Evolutionary conservation across 2,797 vertebrate genomes (phyloP), one percentile per base, ranked within the genome.

Genomic region (Argya squamiceps): DNA sequence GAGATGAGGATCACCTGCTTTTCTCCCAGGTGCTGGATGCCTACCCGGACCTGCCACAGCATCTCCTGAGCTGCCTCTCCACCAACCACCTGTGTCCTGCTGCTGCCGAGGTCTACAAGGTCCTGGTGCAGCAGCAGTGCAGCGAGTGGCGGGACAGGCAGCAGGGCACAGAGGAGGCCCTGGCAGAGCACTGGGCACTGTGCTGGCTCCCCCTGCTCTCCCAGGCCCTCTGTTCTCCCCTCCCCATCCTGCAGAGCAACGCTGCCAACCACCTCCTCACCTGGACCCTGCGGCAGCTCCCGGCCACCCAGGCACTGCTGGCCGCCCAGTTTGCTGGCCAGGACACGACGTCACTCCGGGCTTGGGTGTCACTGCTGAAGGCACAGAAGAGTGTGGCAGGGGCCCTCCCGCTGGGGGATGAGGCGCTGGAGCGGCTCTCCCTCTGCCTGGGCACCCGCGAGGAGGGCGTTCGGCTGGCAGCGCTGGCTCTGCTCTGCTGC

Each of bases 61-160:
- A 99, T 88, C 98, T 99, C 70, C 97, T 99, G 81, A 98, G 97
- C 97, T 99, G 99, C 97, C 96, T 99, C 81, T 98, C 98, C 27
- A 98, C 97, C 93, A 99, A 99, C 97, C 98, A 98, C 93, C 97
- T 99, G 67, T 98, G 98, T 19, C 98, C 99, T 0, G 96, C 97
- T 6, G 99, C 98, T 4, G 95, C 98, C 0, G 99, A 99, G 81
- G 97, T 98, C 49, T 99, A 99, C 97, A 99, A 96, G 95, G 96
- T 94, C 32, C 90, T 99, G 84, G 97, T 99, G 86, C 98, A 85
- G 87, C 98, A 98, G 93, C 99, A 99, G 96, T 97, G 97, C 34
- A 53, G 49, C 4, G 98, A 98, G 80, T 93, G 87, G 53, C 74
- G 26, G 3, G 65, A 52, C 0, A 76, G 94, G 15, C 86, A 67